phyloP scores from a whole-genome alignment of 2,113 vertebrate genomes.

The Xyrauchen texanus region DNA sequence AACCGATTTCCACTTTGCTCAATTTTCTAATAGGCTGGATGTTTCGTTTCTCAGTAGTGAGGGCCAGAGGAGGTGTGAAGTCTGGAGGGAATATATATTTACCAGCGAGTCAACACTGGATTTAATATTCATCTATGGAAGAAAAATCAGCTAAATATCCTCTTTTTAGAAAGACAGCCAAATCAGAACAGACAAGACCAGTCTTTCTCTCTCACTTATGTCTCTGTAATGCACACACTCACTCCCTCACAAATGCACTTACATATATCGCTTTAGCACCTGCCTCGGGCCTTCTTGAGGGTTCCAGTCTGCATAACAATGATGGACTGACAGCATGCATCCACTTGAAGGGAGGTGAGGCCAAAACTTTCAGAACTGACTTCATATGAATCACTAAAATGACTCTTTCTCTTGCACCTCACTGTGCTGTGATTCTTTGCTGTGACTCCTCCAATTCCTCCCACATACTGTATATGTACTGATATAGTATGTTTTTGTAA shows the following conservation, averaged over 20 bases:
- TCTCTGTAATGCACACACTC: background rate
- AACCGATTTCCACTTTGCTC: constrained; percentile 22
- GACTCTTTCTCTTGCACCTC: constrained; percentile 30
- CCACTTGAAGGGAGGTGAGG: constrained; percentile 61
- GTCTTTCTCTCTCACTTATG: constrained; percentile 18
- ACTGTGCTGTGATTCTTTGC: constrained; percentile 8
- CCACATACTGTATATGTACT: background rate
- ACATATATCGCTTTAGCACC: constrained; percentile 28
- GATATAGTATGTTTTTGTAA: background rate
- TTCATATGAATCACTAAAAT: constrained; percentile 58
- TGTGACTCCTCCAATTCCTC: constrained; percentile 18
- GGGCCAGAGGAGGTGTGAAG: constrained; percentile 7
- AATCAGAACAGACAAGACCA: constrained; percentile 23
- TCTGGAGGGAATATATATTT: constrained; percentile 12
- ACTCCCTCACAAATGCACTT: constrained; percentile 11
- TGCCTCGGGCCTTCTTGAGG: constrained; percentile 36
- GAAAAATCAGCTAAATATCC: background rate
- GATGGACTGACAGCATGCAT: constrained; percentile 65
- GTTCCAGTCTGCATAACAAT: constrained; percentile 31
- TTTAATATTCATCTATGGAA: constrained; percentile 26
- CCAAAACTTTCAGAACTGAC: constrained; percentile 60
- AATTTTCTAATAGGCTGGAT: constrained; percentile 10
- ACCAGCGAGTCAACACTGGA: constrained; percentile 15
- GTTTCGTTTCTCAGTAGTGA: background rate
- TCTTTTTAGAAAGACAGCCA: constrained; percentile 30